Conservation (phyloP, 2,113 vertebrate species). For the Chaetura pelagica region DNA sequence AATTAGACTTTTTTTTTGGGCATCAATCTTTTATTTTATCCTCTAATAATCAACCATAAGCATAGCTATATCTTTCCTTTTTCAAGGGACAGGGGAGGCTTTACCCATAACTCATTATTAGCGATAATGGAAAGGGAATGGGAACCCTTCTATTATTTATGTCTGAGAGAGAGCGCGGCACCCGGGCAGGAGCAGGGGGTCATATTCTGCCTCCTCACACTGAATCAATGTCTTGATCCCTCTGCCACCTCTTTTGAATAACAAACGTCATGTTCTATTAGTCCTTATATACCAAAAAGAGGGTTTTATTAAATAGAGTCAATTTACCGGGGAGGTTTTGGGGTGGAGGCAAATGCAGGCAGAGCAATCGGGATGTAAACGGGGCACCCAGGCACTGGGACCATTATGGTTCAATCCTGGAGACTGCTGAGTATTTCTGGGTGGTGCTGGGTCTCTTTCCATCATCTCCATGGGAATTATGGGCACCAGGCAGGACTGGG, state of each 20-base stretch:
- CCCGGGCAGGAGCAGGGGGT: not conserved
- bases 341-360: not conserved
- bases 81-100: not conserved
- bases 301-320: not conserved
- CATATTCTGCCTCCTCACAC: not conserved
- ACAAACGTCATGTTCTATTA: not conserved
- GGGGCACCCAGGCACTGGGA: not conserved
- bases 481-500: not conserved
- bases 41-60: slow-evolving; percentile 56
- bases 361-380: not conserved
- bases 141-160: slow-evolving; percentile 40
- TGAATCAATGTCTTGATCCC: not conserved
- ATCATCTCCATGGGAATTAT: not conserved
- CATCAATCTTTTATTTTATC: slow-evolving; percentile 69
- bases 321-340: not conserved
- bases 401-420: not conserved
- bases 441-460: not conserved
- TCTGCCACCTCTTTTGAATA: not conserved
- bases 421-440: not conserved
- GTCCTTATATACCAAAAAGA: not conserved
- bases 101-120: slow-evolving; percentile 43
- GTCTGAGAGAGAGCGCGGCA: not conserved
- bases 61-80: slow-evolving; percentile 45
- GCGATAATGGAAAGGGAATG: slow-evolving; percentile 23
- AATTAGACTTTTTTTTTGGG: slow-evolving; percentile 77